These are phyloP conservation scores for Muscina levida DNA, from an alignment of 2,888 invertebrate genomes.

Conservation along the genomic window DNA sequence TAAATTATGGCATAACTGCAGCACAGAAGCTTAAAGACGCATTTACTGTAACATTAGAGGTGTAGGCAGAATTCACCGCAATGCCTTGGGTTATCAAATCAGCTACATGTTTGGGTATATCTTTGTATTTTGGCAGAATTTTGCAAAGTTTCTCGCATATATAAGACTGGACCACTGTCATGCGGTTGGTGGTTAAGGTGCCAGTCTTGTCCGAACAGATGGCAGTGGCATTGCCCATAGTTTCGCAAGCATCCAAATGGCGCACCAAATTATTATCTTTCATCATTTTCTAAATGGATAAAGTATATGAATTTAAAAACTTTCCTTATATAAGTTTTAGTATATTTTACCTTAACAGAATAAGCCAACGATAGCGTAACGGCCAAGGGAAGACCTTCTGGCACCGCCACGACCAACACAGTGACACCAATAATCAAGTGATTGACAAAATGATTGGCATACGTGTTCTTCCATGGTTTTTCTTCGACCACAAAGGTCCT, in stretches of 20 bases:
- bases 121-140: constrained; percentile 91
- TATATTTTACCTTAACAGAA: constrained; percentile 93
- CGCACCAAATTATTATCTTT: constrained; percentile 99
- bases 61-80: constrained; percentile 97
- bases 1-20: not conserved
- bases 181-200: constrained; percentile 98
- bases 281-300: constrained; percentile 96
- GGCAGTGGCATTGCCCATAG: constrained; percentile 99
- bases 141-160: constrained; percentile 96
- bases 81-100: constrained; percentile 92
- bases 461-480: constrained; percentile 88
- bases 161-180: constrained; percentile 99
- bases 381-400: constrained; percentile 98
- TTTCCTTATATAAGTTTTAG: too few relatives aligned
- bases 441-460: constrained; percentile 95
- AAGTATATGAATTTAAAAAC: too few relatives aligned
- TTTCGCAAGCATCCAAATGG: constrained; percentile 99
- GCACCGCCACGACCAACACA: constrained; percentile 99
- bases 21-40: not conserved
- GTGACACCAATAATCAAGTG: constrained; percentile 99
- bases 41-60: constrained; percentile 94
- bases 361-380: constrained; percentile 99
- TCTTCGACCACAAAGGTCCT: constrained; percentile 90
- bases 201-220: constrained; percentile 99
- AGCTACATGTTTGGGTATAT: constrained; percentile 91